Evolutionary conservation across 2,888 invertebrate species (phyloP), one percentile per base, ranked within the genome.

Genomic region (Ectemnius lituratus): DNA sequence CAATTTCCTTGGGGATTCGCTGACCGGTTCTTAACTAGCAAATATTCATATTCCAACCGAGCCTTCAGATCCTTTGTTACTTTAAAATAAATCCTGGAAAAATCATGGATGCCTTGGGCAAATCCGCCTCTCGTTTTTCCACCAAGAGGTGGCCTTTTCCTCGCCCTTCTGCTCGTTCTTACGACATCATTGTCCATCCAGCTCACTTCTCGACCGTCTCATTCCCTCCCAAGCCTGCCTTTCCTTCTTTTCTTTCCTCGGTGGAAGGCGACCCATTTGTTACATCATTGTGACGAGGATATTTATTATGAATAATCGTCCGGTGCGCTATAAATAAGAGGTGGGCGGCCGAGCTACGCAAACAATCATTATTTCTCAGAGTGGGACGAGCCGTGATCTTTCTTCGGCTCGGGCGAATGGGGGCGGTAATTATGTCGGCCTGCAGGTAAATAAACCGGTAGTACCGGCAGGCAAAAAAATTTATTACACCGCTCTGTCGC

Each of bases 351-450:
- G 63, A 73, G 71, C 37, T 37, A 37, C 68, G 70, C 77, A 77
- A 80, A 76, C 75, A 83, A 83, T 77, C 76, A 69, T 58, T 73
- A 78, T 79, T 75, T 69, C 69, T 65, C 64, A 73, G 64, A 74
- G 71, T 67, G 61, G 70, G 70, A 68, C 60, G 58, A 65, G 67
- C 68, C 67, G 68, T 79, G 73, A 79, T 78, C 73, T 80, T 81
- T 80, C 76, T 78, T 77, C 58, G 70, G 72, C 77, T 80, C 81
- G 81, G 82, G 74, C 75, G 80, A 81, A 80, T 73, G 76, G 76
- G 81, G 80, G 81, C 78, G 82, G 82, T 81, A 85, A 85, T 85
- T 83, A 85, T 85, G 85, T 85, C 82, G 80, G 80, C 69, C 69
- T 27, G 58, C 65, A 70, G 66, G 69, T 37, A 11, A 37, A 37